These are phyloP conservation scores for Drosophila pseudoananassae DNA, from an alignment of 1,140 invertebrate genomes.

Conservation along the genomic window DNA sequence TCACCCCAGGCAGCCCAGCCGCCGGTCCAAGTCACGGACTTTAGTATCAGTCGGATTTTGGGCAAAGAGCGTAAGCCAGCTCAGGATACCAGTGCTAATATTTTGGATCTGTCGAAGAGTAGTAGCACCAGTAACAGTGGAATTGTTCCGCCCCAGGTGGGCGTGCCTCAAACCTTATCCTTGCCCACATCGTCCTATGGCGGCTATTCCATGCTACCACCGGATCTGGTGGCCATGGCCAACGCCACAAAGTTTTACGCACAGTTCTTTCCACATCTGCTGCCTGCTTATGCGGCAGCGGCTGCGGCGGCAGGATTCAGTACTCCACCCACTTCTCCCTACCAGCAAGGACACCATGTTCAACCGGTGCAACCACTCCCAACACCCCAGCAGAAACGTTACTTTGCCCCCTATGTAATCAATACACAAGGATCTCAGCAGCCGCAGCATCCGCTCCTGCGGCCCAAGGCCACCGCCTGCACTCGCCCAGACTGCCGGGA, in stretches of 20 bases:
- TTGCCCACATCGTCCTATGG: conserved; percentile 18
- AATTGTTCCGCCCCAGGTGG: background rate
- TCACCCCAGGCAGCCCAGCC: conserved; percentile 13
- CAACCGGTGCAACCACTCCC: conserved; percentile 34
- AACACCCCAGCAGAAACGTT: conserved; percentile 62
- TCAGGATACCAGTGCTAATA: conserved; percentile 36
- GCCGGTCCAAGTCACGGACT: conserved; percentile 70
- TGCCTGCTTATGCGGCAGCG: conserved; percentile 71
- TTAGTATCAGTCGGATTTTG: conserved; percentile 79
- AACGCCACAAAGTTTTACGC: conserved; percentile 81
- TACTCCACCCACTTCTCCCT: conserved; percentile 68
- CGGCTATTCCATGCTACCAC: conserved; percentile 58
- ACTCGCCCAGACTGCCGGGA: conserved; percentile 62
- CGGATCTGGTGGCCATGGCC: conserved; percentile 72
- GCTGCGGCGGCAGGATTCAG: conserved; percentile 55
- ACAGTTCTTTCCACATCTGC: conserved; percentile 75
- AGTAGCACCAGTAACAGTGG: conserved; percentile 3
- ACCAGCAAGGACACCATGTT: conserved; percentile 42
- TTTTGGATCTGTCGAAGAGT: conserved; percentile 76
- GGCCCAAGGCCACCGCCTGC: conserved; percentile 32
- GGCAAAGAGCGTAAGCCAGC: conserved; percentile 51
- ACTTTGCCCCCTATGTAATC: conserved; percentile 76
- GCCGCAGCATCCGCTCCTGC: conserved; percentile 15
- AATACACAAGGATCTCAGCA: conserved; percentile 40
- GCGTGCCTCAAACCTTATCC: background rate